A percentile compares a stretch with the other conserved stretches of the same genome.
phyloP scores from a whole-genome alignment of 1,140 invertebrate species.

The Brachionus calyciflorus region DNA sequence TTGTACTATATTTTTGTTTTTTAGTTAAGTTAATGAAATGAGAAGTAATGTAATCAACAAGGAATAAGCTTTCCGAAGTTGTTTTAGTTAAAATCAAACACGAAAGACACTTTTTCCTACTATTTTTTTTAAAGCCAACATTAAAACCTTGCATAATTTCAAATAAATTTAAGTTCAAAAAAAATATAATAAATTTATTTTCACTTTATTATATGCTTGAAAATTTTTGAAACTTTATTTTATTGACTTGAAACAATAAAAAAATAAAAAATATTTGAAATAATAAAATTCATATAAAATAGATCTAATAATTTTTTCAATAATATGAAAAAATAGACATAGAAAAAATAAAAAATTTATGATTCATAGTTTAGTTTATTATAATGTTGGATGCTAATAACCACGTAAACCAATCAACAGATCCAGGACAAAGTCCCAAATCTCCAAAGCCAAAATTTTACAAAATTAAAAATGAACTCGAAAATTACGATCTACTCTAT shows the following conservation, averaged over 20 bases:
- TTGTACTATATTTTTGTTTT: no score
- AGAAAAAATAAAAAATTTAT: no score
- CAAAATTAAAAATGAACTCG: conserved; percentile 11
- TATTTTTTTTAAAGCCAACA: not conserved
- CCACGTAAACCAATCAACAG: not conserved
- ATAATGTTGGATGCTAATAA: not conserved
- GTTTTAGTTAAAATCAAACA: no score
- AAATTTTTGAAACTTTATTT: not conserved
- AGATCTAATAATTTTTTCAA: no score
- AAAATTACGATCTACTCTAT: not conserved
- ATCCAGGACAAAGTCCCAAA: not conserved
- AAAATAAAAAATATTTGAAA: no score
- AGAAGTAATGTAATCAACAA: no score
- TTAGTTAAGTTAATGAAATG: no score
- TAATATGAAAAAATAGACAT: no score
- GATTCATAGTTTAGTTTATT: not conserved
- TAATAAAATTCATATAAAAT: no score
- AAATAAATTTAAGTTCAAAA: conserved; percentile 4
- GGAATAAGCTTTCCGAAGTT: no score
- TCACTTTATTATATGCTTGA: conserved; percentile 20
- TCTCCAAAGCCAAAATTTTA: conserved; percentile 13
- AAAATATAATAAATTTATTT: not conserved
- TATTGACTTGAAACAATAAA: not conserved
- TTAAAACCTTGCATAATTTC: conserved; percentile 16
- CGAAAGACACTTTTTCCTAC: conserved; percentile 27